Evolutionary conservation across 2,113 vertebrate species (phyloP).

Genomic region (Cynopterus brachyotis): DNA sequence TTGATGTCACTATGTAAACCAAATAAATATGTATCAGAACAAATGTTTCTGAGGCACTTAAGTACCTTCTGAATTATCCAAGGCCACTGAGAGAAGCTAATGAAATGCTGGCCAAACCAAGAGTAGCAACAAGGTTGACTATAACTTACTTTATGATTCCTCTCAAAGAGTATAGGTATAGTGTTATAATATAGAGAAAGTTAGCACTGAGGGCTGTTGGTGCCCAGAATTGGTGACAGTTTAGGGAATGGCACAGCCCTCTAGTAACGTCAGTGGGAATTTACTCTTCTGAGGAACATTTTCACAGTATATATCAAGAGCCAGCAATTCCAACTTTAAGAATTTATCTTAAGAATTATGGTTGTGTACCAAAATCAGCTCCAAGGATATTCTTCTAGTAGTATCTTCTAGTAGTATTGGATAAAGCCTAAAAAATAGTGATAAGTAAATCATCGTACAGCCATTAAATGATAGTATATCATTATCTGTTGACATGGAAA

Average conservation of each 20-base stretch:
- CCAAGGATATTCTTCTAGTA: background rate
- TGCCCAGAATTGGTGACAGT: background rate
- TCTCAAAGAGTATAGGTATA: background rate
- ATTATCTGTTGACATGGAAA: background rate
- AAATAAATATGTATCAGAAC: background rate
- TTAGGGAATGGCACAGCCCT: background rate
- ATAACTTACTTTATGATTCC: background rate
- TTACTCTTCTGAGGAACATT: constrained; percentile 15
- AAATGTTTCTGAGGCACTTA: constrained; percentile 15
- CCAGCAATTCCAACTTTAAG: background rate
- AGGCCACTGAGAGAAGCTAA: background rate
- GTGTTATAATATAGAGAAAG: background rate
- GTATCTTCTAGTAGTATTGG: constrained; percentile 23
- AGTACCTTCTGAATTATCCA: background rate
- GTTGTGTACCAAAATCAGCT: background rate
- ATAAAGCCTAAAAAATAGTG: background rate
- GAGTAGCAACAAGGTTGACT: background rate
- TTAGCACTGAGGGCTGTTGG: background rate
- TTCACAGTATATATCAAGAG: background rate
- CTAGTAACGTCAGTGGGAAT: background rate
- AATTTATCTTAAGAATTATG: background rate
- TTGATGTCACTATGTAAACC: background rate
- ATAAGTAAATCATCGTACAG: background rate
- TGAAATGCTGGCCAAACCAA: background rate
- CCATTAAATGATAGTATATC: background rate